These are phyloP conservation scores for Anoncus sp. DNA, from an alignment of 2,888 invertebrate genomes.

Conservation along the genomic window DNA sequence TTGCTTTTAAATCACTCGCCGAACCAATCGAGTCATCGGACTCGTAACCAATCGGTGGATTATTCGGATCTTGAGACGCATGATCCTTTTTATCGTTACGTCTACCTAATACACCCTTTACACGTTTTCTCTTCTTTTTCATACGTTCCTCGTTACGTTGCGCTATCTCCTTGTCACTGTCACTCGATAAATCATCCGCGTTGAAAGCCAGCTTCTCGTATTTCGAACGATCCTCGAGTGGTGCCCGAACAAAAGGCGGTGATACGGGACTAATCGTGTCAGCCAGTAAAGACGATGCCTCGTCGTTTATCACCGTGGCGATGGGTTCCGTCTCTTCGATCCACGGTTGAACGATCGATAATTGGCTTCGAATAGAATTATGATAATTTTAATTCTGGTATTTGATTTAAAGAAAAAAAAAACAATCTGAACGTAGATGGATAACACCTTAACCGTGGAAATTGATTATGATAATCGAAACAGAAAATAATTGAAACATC, in stretches of 20 bases:
- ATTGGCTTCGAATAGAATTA: constrained; percentile 64
- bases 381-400: too few species aligned
- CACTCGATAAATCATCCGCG: constrained; percentile 84
- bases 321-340: constrained; percentile 73
- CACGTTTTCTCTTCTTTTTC: constrained; percentile 80
- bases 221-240: constrained; percentile 89
- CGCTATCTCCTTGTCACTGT: constrained; percentile 81
- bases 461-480: too few species aligned
- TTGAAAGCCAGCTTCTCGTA: constrained; percentile 90
- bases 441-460: too few species aligned
- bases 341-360: constrained; percentile 73
- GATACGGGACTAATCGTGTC: constrained; percentile 81
- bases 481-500: too few species aligned
- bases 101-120: constrained; percentile 73
- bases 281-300: constrained; percentile 81
- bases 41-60: constrained; percentile 81
- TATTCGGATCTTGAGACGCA: constrained; percentile 57
- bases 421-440: too few species aligned
- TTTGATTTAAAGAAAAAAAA: too few species aligned
- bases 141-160: constrained; percentile 79
- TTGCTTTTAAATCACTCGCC: constrained; percentile 88
- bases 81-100: constrained; percentile 57
- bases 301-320: constrained; percentile 81
- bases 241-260: constrained; percentile 86
- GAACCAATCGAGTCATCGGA: constrained; percentile 90